Evolutionary conservation across 2,888 invertebrate genomes (phyloP).

Genomic region (Ophion obscuratus): DNA sequence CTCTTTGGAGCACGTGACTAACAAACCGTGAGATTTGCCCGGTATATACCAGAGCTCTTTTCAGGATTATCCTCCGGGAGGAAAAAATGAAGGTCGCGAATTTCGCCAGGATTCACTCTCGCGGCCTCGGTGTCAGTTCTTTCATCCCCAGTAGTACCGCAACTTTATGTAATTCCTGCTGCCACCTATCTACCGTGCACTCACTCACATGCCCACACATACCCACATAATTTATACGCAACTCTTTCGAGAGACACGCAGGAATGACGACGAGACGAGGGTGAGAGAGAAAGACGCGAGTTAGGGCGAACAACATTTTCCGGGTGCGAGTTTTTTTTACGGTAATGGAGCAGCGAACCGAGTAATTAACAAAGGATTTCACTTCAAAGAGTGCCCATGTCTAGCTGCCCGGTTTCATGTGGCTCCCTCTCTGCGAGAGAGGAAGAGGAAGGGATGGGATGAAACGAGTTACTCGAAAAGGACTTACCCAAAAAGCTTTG

Average conservation of each 20-base stretch:
- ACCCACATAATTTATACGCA: conserved; percentile 7
- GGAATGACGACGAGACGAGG: conserved; percentile 9
- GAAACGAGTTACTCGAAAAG: conserved; percentile 25
- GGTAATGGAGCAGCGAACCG: conserved; percentile 71
- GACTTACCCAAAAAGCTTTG: too few relatives aligned
- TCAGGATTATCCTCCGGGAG: conserved; percentile 53
- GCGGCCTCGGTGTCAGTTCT: conserved; percentile 48
- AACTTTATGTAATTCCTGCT: conserved; percentile 53
- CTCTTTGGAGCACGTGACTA: conserved; percentile 6
- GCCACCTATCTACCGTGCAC: conserved; percentile 4
- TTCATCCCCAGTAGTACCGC: conserved; percentile 52
- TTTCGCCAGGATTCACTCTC: conserved; percentile 58
- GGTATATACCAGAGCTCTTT: conserved; percentile 45
- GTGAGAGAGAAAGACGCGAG: conserved; percentile 8
- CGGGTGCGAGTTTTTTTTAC: conserved; percentile 73
- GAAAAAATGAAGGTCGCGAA: conserved; percentile 60
- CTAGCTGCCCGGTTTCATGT: conserved; percentile 5
- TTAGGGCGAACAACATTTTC: conserved; percentile 65
- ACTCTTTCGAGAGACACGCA: conserved; percentile 23
- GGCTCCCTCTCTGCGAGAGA: conserved; percentile 1
- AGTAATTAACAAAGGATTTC: conserved; percentile 77
- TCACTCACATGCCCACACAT: too few relatives aligned
- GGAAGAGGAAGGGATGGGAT: not conserved
- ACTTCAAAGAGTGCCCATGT: conserved; percentile 51
- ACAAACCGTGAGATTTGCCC: conserved; percentile 42